A percentile compares a stretch with the other conserved stretches of the same genome.
phyloP scores from a whole-genome alignment of 2,888 invertebrate genomes.

The Lithophane socia region DNA sequence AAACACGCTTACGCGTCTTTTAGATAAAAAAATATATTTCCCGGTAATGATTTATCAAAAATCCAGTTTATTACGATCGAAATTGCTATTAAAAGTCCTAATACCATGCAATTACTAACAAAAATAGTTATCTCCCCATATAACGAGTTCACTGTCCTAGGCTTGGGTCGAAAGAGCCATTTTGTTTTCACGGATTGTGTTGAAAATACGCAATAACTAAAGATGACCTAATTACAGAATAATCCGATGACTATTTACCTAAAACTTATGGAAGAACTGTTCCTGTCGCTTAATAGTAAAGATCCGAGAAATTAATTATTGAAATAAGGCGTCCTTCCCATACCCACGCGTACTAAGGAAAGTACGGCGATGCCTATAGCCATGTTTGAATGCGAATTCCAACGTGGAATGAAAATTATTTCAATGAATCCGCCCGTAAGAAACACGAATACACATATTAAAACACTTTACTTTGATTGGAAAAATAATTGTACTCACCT shows the following conservation, averaged over 20 bases:
- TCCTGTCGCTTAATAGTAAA: constrained; percentile 85
- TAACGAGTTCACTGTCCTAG: constrained; percentile 89
- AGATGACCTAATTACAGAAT: constrained; percentile 86
- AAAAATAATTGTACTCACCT: constrained; percentile 88
- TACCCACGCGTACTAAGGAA: constrained; percentile 89
- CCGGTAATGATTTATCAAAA: constrained; percentile 53
- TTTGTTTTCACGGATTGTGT: constrained; percentile 90
- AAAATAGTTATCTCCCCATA: constrained; percentile 86
- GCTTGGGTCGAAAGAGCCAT: constrained; percentile 90
- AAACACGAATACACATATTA: constrained; percentile 79
- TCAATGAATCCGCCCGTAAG: constrained; percentile 77
- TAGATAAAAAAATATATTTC: constrained; percentile 55
- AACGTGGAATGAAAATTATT: constrained; percentile 88
- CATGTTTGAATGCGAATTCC: constrained; percentile 90
- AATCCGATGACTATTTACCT: constrained; percentile 84
- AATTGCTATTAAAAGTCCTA: constrained; percentile 62
- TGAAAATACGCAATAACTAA: constrained; percentile 89
- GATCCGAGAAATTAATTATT: constrained; percentile 89
- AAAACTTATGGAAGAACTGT: constrained; percentile 88
- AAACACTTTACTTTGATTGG: constrained; percentile 79
- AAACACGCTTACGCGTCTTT: constrained; percentile 79
- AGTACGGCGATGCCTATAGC: constrained; percentile 89
- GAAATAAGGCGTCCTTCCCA: constrained; percentile 87
- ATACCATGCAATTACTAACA: constrained; percentile 69
- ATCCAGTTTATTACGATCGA: constrained; percentile 59